Evolutionary conservation across 23 tunicate genomes (phyloP).

Genomic region (Ciona savignyi): DNA sequence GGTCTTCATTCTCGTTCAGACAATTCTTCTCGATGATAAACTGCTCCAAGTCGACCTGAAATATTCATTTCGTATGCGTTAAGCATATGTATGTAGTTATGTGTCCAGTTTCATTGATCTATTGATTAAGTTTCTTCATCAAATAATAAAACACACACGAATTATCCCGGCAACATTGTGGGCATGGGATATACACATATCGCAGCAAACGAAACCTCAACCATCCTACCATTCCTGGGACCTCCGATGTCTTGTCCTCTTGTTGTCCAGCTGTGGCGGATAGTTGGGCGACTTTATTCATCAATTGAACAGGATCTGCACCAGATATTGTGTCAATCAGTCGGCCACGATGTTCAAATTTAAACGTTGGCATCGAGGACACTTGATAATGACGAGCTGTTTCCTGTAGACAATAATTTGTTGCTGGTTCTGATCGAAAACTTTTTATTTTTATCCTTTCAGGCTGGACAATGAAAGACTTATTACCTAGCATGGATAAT

Average conservation of each 20-base stretch:
- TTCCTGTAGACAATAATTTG: no score
- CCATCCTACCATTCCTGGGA: slow-evolving; percentile 57
- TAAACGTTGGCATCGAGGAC: slow-evolving; percentile 88
- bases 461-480: no score
- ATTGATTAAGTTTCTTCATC: no score
- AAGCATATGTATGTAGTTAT: no score
- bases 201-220: not conserved
- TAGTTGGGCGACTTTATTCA: slow-evolving; percentile 29
- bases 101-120: no score
- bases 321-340: slow-evolving; percentile 47
- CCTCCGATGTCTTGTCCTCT: not conserved
- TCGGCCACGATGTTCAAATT: slow-evolving; percentile 27
- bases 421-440: no score
- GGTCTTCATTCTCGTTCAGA: slow-evolving; percentile 87
- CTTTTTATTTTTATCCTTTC: no score
- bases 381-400: slow-evolving; percentile 42
- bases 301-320: slow-evolving; percentile 39
- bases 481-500: no score
- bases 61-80: no score
- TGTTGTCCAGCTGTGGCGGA: not conserved
- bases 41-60: slow-evolving; percentile 48
- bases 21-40: slow-evolving; percentile 60
- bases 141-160: no score
- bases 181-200: no score
- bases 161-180: no score